phyloP scores from a whole-genome alignment of 2,888 invertebrate species.

The Synergus japonicus region DNA sequence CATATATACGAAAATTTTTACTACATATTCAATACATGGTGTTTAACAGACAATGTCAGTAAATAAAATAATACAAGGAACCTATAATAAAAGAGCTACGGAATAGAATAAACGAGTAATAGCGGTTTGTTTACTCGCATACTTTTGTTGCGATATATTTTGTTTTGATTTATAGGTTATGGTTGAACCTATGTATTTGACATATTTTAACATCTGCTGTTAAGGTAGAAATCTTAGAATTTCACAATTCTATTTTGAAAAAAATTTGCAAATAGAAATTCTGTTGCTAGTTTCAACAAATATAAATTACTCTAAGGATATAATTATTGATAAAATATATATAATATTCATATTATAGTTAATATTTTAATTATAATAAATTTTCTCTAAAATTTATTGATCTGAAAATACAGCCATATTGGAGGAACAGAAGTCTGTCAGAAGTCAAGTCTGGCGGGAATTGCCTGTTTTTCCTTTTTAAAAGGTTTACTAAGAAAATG shows the following conservation, averaged over 20 bases:
- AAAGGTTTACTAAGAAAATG: neutral
- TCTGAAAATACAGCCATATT: no score
- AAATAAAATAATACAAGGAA: neutral
- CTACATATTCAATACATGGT: neutral
- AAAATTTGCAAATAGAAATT: neutral
- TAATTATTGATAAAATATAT: neutral
- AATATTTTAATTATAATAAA: no score
- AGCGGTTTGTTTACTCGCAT: neutral
- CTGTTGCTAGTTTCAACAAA: neutral
- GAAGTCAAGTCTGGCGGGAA: neutral
- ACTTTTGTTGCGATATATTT: no score
- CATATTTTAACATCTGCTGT: neutral
- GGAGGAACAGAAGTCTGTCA: no score
- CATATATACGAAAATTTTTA: neutral
- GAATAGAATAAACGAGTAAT: neutral
- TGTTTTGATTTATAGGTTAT: no score
- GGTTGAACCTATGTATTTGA: no score
- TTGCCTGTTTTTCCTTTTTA: neutral
- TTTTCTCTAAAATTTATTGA: no score
- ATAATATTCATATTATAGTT: neutral
- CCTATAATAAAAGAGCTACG: no score
- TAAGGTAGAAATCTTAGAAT: neutral
- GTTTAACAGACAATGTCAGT: neutral
- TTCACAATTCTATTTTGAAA: neutral
- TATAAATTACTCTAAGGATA: neutral